These are phyloP conservation scores for Condylura cristata DNA, from an alignment of 2,113 vertebrate genomes.

Conservation along the genomic window DNA sequence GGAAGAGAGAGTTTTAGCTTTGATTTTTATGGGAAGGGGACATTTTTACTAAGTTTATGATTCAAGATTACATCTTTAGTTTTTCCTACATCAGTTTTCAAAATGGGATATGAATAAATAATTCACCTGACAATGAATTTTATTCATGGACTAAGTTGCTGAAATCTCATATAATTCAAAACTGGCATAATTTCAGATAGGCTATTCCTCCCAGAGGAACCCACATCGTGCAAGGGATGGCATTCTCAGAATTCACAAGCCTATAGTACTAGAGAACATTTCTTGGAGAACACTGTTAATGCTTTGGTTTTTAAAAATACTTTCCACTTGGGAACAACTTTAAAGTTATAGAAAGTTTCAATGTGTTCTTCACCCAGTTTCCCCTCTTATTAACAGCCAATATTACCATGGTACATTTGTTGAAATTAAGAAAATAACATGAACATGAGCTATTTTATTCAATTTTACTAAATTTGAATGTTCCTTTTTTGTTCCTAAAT, in stretches of 20 bases:
- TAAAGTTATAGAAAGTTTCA: background rate
- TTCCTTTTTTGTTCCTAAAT: background rate
- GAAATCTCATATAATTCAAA: slow-evolving; percentile 13
- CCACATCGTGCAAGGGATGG: background rate
- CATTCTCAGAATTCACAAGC: background rate
- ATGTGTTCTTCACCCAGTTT: background rate
- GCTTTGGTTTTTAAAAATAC: background rate
- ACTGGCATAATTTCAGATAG: background rate
- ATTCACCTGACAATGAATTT: background rate
- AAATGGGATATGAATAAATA: background rate
- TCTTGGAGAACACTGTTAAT: background rate
- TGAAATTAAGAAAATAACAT: background rate
- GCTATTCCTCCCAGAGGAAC: background rate
- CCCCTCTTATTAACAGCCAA: background rate
- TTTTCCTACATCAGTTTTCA: slow-evolving; percentile 34
- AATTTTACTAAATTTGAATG: background rate
- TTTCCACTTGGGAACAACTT: slow-evolving; percentile 2
- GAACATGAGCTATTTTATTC: background rate
- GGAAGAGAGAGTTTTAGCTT: background rate
- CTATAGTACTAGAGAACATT: background rate
- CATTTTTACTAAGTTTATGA: slow-evolving; percentile 24
- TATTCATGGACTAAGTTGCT: background rate
- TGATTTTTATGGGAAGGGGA: background rate
- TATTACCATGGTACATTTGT: background rate
- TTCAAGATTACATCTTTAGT: background rate